These are phyloP conservation scores for Styela clava DNA, from an alignment of 23 tunicate genomes.

Conservation along the genomic window DNA sequence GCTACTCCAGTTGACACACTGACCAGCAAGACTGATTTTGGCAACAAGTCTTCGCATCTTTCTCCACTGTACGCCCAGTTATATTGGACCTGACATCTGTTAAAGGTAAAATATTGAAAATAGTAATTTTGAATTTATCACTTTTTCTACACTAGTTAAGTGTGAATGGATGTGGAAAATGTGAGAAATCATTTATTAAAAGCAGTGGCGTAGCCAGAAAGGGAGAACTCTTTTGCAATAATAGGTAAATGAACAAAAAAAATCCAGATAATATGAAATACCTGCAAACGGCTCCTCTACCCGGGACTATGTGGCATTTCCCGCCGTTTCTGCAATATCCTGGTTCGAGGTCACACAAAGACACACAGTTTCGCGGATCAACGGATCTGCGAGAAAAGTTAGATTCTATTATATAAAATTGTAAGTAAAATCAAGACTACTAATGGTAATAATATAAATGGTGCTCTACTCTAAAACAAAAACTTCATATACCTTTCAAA, in stretches of 20 bases:
- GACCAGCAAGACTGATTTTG: slow-evolving; percentile 19
- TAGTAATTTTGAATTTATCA: neutral
- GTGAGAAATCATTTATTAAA: no score
- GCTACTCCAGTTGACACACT: slow-evolving; percentile 21
- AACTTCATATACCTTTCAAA: no score
- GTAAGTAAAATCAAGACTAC: no score
- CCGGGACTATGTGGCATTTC: slow-evolving; percentile 15
- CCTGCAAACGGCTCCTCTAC: slow-evolving; percentile 32
- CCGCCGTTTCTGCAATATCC: slow-evolving; percentile 30
- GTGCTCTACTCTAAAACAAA: no score
- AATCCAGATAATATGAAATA: no score
- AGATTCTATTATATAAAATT: neutral
- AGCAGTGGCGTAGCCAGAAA: no score
- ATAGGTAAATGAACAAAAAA: no score
- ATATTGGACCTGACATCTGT: slow-evolving; percentile 22
- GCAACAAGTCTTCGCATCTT: slow-evolving; percentile 17
- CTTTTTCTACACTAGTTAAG: neutral
- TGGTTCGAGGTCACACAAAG: slow-evolving; percentile 21
- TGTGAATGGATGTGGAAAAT: neutral
- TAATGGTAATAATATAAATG: no score
- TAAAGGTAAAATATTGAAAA: neutral
- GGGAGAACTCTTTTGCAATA: no score
- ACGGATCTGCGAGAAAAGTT: neutral
- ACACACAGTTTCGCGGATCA: slow-evolving; percentile 22
- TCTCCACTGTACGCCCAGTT: slow-evolving; percentile 30